Percentiles rank a stretch among this genome's conserved stretches.
phyloP scores from a whole-genome alignment of 1,140 invertebrate species.

The Spodoptera frugiperda region DNA sequence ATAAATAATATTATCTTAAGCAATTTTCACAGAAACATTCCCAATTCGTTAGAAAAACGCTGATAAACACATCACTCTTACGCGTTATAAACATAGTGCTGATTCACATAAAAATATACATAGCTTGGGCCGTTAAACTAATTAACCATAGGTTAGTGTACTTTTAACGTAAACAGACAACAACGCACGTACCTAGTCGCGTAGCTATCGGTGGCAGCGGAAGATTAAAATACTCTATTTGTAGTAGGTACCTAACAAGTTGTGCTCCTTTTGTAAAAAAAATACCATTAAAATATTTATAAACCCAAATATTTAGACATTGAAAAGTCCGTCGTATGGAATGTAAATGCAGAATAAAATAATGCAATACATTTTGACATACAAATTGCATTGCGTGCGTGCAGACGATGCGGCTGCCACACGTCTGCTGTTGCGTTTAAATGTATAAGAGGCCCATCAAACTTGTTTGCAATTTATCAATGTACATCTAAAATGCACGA shows the following conservation, averaged over 20 bases:
- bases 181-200: slow-evolving; percentile 7
- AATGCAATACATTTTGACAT: slow-evolving; percentile 14
- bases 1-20: slow-evolving; percentile 38
- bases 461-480: slow-evolving; percentile 31
- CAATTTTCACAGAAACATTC: slow-evolving; percentile 36
- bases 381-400: slow-evolving; percentile 34
- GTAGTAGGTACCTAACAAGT: background rate
- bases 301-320: background rate
- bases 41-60: slow-evolving; percentile 37
- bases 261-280: background rate
- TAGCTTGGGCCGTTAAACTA: slow-evolving; percentile 30
- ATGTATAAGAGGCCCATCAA: slow-evolving; percentile 11
- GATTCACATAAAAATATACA: slow-evolving; percentile 43
- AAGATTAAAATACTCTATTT: slow-evolving; percentile 10
- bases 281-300: background rate
- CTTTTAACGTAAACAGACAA: slow-evolving; percentile 41
- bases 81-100: slow-evolving; percentile 30
- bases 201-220: background rate
- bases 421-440: slow-evolving; percentile 13
- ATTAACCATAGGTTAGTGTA: slow-evolving; percentile 43
- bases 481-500: slow-evolving; percentile 7
- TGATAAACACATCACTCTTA: slow-evolving; percentile 36
- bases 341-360: slow-evolving; percentile 21
- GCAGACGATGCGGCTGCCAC: slow-evolving; percentile 10
- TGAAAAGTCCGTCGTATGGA: background rate